Evolutionary conservation across 2,888 invertebrate genomes (phyloP).

Genomic region (Melolontha melolontha): DNA sequence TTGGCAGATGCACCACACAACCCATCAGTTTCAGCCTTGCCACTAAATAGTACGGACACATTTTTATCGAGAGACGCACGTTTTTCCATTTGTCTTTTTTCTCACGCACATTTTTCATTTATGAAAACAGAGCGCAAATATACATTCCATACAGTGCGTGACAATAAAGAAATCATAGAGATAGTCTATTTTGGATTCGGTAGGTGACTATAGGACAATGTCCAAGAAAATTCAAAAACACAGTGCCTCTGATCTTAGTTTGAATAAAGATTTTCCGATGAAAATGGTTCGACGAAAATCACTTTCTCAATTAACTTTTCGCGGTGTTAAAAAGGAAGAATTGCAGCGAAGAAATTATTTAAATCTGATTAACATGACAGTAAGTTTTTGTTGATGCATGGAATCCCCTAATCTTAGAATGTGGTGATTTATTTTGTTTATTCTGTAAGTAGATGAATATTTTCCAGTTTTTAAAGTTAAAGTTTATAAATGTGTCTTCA

Average conservation of each 20-base stretch:
- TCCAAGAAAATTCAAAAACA: conserved; percentile 30
- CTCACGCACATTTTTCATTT: not conserved
- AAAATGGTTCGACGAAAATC: conserved; percentile 55
- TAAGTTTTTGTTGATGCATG: conserved; percentile 67
- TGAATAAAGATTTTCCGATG: conserved; percentile 26
- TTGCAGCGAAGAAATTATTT: conserved; percentile 79
- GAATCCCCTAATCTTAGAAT: not conserved
- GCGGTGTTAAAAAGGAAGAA: conserved; percentile 83
- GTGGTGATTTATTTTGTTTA: not conserved
- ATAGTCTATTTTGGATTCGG: too few species aligned
- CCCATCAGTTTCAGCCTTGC: conserved; percentile 26
- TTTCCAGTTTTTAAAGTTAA: too few species aligned
- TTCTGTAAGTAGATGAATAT: not conserved
- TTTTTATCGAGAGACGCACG: conserved; percentile 1
- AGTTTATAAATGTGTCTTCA: too few species aligned
- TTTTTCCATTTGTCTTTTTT: not conserved
- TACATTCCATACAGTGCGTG: conserved; percentile 8
- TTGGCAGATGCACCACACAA: conserved; percentile 22
- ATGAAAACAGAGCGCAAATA: conserved; percentile 3
- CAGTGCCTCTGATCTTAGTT: conserved; percentile 42
- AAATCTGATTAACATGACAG: conserved; percentile 84
- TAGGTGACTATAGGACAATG: conserved; percentile 8
- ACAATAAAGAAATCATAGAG: too few species aligned
- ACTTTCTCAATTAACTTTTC: conserved; percentile 75
- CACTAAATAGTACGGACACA: conserved; percentile 17